phyloP scores from a whole-genome alignment of 2,888 invertebrate genomes.

The Melinaea marsaeus region DNA sequence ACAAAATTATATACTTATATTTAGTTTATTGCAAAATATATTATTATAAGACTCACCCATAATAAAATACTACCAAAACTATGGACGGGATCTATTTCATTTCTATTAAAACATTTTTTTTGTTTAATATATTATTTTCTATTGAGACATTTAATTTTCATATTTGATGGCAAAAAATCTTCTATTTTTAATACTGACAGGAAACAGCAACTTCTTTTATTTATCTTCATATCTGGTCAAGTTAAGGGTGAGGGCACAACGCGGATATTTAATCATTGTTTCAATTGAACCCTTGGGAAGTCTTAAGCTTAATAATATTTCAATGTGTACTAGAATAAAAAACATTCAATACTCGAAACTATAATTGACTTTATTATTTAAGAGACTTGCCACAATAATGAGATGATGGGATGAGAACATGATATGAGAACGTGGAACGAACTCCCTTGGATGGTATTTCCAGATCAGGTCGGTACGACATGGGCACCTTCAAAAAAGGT shows the following conservation, averaged over 20 bases:
- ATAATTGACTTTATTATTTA: too few species aligned
- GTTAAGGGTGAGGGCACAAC: constrained; percentile 12
- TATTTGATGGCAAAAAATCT: constrained; percentile 47
- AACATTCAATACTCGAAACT: too few species aligned
- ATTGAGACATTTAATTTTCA: constrained; percentile 50
- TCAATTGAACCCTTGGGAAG: background rate
- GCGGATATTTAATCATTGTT: constrained; percentile 1
- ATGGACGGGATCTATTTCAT: constrained; percentile 27
- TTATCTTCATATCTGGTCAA: constrained; percentile 24
- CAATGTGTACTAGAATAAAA: too few species aligned
- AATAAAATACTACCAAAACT: constrained; percentile 37
- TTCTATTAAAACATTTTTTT: constrained; percentile 28
- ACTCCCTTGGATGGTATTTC: too few species aligned
- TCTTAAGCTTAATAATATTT: too few species aligned
- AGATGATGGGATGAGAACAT: too few species aligned
- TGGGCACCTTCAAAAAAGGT: too few species aligned
- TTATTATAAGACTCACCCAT: constrained; percentile 56
- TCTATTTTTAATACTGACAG: constrained; percentile 65
- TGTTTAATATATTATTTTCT: constrained; percentile 41
- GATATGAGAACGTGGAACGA: too few species aligned
- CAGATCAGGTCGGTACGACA: too few species aligned
- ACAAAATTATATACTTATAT: constrained; percentile 29
- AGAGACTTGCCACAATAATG: too few species aligned
- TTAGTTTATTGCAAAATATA: background rate
- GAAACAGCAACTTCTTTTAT: constrained; percentile 27